Conservation (phyloP, 1,140 invertebrate genomes). For the Battus philenor region DNA sequence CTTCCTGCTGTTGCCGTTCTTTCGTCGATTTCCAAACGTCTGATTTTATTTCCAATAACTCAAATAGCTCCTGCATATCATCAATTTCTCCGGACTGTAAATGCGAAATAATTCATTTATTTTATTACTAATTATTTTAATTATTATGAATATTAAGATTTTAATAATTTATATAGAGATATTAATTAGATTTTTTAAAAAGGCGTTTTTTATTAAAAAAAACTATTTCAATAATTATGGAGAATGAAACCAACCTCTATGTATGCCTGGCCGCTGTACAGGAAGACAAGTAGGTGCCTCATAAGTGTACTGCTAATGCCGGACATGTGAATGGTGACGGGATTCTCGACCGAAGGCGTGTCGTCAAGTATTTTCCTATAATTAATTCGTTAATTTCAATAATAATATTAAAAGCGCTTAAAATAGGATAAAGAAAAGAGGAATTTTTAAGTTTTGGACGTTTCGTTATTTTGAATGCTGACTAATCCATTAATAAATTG, state of each 20-base stretch:
- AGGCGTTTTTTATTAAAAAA: constrained; percentile 1
- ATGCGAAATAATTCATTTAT: too few relatives aligned
- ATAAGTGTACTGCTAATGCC: constrained; percentile 86
- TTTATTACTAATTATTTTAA: constrained; percentile 16
- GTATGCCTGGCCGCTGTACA: constrained; percentile 90
- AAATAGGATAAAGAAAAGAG: too few relatives aligned
- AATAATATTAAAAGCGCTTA: too few relatives aligned
- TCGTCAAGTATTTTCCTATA: constrained; percentile 82
- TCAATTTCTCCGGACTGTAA: constrained; percentile 87
- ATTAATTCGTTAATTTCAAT: too few relatives aligned
- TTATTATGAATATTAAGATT: too few relatives aligned
- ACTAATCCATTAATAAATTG: too few relatives aligned
- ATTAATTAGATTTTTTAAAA: constrained; percentile 7
- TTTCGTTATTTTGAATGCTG: too few relatives aligned
- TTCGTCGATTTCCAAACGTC: constrained; percentile 82
- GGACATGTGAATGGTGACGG: constrained; percentile 87
- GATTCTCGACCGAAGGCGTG: constrained; percentile 81
- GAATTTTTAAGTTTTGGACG: too few relatives aligned
- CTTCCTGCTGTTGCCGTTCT: constrained; percentile 73
- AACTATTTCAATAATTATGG: neutral
- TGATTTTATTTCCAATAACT: constrained; percentile 88
- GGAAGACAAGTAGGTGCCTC: constrained; percentile 86
- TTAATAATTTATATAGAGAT: neutral
- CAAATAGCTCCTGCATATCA: constrained; percentile 87
- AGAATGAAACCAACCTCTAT: constrained; percentile 79